Evolutionary conservation across 2,113 vertebrate genomes (phyloP).

Genomic region (Brevimyrus niger): DNA sequence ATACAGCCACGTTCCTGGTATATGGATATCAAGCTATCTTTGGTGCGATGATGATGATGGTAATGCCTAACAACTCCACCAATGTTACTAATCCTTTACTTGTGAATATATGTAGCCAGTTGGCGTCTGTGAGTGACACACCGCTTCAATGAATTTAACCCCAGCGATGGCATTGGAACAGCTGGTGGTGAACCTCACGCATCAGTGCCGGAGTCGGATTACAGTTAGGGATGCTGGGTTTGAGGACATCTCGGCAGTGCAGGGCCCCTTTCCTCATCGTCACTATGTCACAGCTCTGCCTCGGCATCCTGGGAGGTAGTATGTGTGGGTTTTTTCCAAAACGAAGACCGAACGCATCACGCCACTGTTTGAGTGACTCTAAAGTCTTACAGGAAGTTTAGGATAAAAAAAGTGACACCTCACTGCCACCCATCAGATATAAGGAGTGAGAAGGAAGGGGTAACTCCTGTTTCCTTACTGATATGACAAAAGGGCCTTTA

Average conservation of each 20-base stretch:
- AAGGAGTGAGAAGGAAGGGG: background rate
- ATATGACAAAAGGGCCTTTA: background rate
- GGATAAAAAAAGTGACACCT: background rate
- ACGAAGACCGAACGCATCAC: background rate
- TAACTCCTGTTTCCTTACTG: conserved; percentile 5
- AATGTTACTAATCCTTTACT: conserved; percentile 17
- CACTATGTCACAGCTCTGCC: background rate
- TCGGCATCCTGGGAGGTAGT: background rate
- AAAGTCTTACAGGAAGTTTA: background rate
- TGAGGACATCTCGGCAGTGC: background rate
- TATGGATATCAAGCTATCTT: background rate
- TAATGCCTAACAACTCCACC: background rate
- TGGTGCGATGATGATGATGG: conserved; percentile 16
- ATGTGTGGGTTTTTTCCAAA: background rate
- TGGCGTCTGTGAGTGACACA: background rate
- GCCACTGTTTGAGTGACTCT: background rate
- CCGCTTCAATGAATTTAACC: conserved; percentile 9
- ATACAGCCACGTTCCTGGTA: background rate
- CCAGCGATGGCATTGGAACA: background rate
- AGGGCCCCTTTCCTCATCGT: background rate
- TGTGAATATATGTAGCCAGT: background rate
- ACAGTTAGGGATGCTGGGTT: background rate
- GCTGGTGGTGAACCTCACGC: background rate
- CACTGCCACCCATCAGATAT: background rate
- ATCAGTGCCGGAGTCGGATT: background rate